These are phyloP conservation scores for Lophura nycthemera DNA, from an alignment of 2,113 vertebrate genomes.

Conservation along the genomic window DNA sequence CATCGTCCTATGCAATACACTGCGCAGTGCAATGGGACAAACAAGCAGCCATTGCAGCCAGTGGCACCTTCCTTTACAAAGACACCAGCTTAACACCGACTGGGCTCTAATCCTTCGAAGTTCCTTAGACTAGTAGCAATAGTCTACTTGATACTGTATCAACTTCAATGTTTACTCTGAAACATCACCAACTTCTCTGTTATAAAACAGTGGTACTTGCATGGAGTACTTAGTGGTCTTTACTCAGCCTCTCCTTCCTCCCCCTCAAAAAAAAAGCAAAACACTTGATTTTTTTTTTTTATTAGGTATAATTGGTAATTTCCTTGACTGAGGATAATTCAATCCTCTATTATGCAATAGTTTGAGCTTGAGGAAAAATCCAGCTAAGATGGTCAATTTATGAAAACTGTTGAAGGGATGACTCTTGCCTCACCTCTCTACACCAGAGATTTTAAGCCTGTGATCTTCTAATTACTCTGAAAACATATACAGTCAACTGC, in stretches of 20 bases:
- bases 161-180: not conserved
- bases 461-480: not conserved
- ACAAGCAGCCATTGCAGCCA: not conserved
- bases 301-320: not conserved
- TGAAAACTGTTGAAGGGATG: not conserved
- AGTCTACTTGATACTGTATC: not conserved
- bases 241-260: not conserved
- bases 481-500: not conserved
- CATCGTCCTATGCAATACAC: not conserved
- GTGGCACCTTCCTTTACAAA: not conserved
- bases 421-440: not conserved
- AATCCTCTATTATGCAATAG: not conserved
- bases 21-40: not conserved
- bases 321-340: not conserved
- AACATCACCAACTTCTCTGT: not conserved
- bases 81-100: not conserved
- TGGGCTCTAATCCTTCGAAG: not conserved
- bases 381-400: not conserved
- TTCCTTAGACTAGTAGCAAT: not conserved
- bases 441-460: not conserved
- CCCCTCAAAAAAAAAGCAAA: not conserved
- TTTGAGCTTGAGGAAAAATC: not conserved
- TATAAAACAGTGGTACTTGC: not conserved
- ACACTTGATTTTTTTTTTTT: not conserved
- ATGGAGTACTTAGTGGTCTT: not conserved